A percentile compares a stretch with the other conserved stretches of the same genome.
These are phyloP conservation scores for Atta colombica DNA, from an alignment of 1,140 invertebrate genomes.

Conservation along the genomic window DNA sequence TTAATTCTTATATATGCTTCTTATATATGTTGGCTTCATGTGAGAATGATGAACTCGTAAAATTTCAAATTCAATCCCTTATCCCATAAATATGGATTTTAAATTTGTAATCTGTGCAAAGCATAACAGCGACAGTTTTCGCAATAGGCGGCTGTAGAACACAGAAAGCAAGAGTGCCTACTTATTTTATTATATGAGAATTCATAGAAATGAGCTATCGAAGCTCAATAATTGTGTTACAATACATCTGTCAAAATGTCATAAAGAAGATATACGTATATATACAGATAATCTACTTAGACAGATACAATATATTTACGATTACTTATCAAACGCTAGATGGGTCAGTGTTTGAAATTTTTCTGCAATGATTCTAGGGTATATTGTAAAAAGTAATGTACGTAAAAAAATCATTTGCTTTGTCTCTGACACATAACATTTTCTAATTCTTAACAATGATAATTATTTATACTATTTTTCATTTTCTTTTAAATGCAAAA, in stretches of 20 bases:
- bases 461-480: not conserved
- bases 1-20: too few relatives aligned
- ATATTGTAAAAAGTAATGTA: conserved; percentile 5
- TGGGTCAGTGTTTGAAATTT: not conserved
- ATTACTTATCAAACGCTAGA: conserved; percentile 7
- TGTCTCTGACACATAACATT: not conserved
- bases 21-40: not conserved
- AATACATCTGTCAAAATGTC: not conserved
- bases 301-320: conserved; percentile 35
- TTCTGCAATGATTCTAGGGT: not conserved
- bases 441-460: conserved; percentile 20
- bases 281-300: conserved; percentile 39
- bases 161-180: not conserved
- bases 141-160: not conserved
- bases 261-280: not conserved
- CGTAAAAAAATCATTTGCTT: conserved; percentile 36
- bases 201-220: not conserved
- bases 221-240: conserved; percentile 4
- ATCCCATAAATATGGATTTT: not conserved
- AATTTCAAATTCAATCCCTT: not conserved
- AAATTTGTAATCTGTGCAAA: not conserved
- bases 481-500: conserved; percentile 16
- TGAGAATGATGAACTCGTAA: not conserved
- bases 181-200: not conserved
- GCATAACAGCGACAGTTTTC: not conserved